These are phyloP conservation scores for Craseonycteris thonglongyai DNA, from an alignment of 2,113 vertebrate species.

Conservation along the genomic window DNA sequence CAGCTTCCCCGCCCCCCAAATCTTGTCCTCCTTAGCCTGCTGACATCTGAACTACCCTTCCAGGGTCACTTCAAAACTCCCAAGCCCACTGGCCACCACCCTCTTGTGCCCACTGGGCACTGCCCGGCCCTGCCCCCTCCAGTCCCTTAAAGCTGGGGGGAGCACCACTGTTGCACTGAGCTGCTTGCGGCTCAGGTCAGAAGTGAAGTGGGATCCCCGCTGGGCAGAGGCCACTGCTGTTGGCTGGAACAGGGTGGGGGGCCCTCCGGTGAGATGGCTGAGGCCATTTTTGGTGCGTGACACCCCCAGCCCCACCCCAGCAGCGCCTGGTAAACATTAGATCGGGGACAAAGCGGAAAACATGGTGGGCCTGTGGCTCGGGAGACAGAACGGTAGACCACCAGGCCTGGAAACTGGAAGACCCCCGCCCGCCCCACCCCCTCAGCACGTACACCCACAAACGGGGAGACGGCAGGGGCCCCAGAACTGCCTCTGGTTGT, in stretches of 20 bases:
- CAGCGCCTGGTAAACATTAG: no score
- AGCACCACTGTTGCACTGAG: no score
- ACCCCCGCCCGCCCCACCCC: not conserved
- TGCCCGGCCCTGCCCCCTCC: not conserved
- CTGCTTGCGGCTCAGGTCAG: not conserved
- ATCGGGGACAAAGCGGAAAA: no score
- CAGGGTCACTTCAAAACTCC: not conserved
- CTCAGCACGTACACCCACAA: not conserved
- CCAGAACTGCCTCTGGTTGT: not conserved
- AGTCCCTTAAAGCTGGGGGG: not conserved
- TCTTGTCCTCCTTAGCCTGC: not conserved
- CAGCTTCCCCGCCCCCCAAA: not conserved
- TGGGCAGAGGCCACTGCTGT: not conserved
- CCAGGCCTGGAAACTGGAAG: not conserved
- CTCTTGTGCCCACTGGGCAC: fast-evolving
- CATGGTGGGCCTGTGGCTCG: not conserved
- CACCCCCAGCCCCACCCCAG: no score
- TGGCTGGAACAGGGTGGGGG: not conserved
- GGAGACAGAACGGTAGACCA: not conserved
- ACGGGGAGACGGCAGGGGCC: not conserved
- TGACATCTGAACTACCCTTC: not conserved
- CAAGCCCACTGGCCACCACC: no score
- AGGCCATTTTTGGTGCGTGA: no score
- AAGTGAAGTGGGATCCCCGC: not conserved
- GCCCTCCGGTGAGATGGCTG: not conserved